A percentile compares a stretch with the other conserved stretches of the same genome.
Conservation (phyloP, 2,797 vertebrate species). For the Leptodactylus fallax region DNA sequence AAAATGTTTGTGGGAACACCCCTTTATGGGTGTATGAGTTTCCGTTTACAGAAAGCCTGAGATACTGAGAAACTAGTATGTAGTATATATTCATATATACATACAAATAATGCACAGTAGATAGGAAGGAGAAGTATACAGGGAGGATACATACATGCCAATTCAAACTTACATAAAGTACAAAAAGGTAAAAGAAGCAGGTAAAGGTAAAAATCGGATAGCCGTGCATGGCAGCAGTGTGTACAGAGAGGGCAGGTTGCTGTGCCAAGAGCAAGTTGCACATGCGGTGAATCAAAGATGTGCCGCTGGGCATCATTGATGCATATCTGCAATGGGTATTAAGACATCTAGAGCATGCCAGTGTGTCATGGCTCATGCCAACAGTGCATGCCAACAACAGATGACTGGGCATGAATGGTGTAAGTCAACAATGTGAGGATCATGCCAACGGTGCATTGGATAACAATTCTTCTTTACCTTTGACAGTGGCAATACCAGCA, state of each 20-base stretch:
- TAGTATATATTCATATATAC: slow-evolving; percentile 6
- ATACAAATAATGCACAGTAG: slow-evolving; percentile 42
- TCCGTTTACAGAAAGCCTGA: neutral
- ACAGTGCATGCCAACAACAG: slow-evolving; percentile 53
- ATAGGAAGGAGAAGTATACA: slow-evolving; percentile 70
- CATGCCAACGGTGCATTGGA: slow-evolving; percentile 59
- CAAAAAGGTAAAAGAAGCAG: slow-evolving; percentile 50
- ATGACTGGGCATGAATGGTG: slow-evolving; percentile 50
- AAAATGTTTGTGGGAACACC: too few relatives aligned
- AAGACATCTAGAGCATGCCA: slow-evolving; percentile 53
- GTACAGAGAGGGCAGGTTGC: slow-evolving; percentile 32
- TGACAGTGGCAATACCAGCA: neutral
- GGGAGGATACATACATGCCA: slow-evolving; percentile 59
- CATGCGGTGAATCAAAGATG: slow-evolving; percentile 54
- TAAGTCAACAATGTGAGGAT: slow-evolving; percentile 42
- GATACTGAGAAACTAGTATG: neutral
- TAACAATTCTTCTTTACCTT: slow-evolving; percentile 60
- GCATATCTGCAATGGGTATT: slow-evolving; percentile 42
- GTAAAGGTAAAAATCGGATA: slow-evolving; percentile 35
- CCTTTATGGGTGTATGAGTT: too few relatives aligned
- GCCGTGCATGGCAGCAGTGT: slow-evolving; percentile 50
- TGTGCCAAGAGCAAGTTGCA: slow-evolving; percentile 40
- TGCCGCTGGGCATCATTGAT: slow-evolving; percentile 14
- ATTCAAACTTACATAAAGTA: slow-evolving; percentile 2
- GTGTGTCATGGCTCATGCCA: slow-evolving; percentile 44